phyloP scores from a whole-genome alignment of 2,797 vertebrate genomes.

The Chelon auratus region DNA sequence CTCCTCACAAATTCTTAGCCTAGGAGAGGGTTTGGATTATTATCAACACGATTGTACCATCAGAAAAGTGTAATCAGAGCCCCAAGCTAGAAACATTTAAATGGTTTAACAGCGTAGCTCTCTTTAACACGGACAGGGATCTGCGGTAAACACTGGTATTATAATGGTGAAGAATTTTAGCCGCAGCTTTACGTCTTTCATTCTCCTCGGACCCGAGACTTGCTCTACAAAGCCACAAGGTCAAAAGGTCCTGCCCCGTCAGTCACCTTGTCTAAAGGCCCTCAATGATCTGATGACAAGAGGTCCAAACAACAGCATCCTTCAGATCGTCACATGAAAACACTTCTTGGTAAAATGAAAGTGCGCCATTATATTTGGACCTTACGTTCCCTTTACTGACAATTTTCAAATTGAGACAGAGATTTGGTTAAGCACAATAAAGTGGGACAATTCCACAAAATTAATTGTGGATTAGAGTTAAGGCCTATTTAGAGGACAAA shows the following conservation, averaged over 20 bases:
- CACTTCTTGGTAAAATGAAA: constrained; percentile 10
- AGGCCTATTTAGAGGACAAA: constrained; percentile 74
- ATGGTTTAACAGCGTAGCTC: background rate
- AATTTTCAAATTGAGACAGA: constrained; percentile 30
- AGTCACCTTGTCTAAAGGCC: constrained; percentile 63
- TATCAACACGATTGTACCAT: background rate
- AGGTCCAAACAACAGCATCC: constrained; percentile 47
- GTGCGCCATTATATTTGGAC: background rate
- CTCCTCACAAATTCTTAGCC: no score
- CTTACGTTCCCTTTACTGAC: background rate
- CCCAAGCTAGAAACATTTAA: background rate
- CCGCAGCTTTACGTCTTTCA: constrained; percentile 55
- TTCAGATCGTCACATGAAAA: constrained; percentile 34
- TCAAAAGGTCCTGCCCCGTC: constrained; percentile 62
- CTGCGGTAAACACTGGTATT: constrained; percentile 7
- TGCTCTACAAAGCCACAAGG: constrained; percentile 53
- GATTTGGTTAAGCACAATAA: constrained; percentile 62
- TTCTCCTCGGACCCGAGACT: constrained; percentile 35
- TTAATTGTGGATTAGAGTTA: constrained; percentile 68
- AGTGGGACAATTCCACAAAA: constrained; percentile 64
- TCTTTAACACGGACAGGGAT: background rate
- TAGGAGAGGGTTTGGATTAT: background rate
- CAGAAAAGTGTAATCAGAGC: background rate
- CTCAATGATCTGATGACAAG: constrained; percentile 54
- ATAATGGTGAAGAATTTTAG: constrained; percentile 33